Percentiles rank a stretch among this genome's conserved stretches.
Conservation (phyloP, 2,888 invertebrate species). For the Chymomyza procnemis region DNA sequence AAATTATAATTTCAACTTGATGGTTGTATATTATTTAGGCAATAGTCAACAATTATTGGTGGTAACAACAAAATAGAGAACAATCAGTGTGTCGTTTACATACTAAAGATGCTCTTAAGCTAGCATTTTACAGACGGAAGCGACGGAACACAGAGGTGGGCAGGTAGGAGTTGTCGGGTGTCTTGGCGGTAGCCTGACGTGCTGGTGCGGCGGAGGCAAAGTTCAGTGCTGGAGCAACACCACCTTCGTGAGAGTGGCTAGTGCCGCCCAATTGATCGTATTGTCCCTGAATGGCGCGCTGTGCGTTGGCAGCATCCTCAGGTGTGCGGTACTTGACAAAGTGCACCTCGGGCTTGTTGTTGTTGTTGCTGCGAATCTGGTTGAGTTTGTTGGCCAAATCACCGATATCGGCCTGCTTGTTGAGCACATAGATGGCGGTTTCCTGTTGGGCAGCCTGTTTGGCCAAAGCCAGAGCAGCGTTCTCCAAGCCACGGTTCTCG, state of each 20-base stretch:
- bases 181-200: constrained; percentile 36
- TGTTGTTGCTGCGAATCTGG: constrained; percentile 46
- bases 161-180: constrained; percentile 57
- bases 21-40: constrained; percentile 39
- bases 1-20: constrained; percentile 37
- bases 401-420: constrained; percentile 68
- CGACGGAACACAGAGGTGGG: constrained; percentile 68
- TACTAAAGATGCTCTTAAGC: constrained; percentile 1
- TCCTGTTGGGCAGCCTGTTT: constrained; percentile 69
- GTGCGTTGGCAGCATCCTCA: constrained; percentile 72
- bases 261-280: constrained; percentile 65
- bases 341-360: constrained; percentile 73
- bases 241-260: constrained; percentile 59
- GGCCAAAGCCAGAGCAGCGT: constrained; percentile 68
- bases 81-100: background rate
- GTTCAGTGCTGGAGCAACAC: constrained; percentile 66
- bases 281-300: constrained; percentile 67
- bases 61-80: background rate
- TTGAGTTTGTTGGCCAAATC: constrained; percentile 62
- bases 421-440: constrained; percentile 75
- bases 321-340: constrained; percentile 75
- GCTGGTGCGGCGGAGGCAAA: constrained; percentile 65
- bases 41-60: constrained; percentile 58
- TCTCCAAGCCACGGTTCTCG: constrained; percentile 65
- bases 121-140: background rate